Percentiles rank a stretch among this genome's conserved stretches.
Evolutionary conservation across 2,113 vertebrate genomes (phyloP).

Genomic region (Excalfactoria chinensis): DNA sequence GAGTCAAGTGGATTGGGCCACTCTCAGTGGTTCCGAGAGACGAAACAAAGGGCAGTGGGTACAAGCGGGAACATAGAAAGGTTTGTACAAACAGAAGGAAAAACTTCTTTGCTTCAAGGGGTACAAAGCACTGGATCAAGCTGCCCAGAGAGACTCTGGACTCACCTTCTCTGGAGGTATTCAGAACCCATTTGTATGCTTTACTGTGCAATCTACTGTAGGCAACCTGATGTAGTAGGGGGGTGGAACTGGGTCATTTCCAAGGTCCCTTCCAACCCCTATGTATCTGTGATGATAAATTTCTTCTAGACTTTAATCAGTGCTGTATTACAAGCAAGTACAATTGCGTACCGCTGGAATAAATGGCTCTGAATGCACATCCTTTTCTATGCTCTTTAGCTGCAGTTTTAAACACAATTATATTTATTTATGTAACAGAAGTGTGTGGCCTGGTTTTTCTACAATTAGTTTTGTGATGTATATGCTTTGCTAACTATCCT

Average conservation of each 20-base stretch:
- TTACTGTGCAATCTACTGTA: not conserved
- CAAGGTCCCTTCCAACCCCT: not conserved
- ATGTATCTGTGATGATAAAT: not conserved
- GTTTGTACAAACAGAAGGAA: not conserved
- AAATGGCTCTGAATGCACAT: not conserved
- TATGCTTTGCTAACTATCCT: accelerated
- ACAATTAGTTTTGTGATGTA: not conserved
- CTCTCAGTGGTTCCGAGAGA: not conserved
- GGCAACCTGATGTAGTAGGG: not conserved
- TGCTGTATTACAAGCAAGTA: not conserved
- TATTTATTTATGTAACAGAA: not conserved
- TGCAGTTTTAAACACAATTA: not conserved
- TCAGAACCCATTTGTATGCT: not conserved
- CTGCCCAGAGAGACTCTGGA: not conserved
- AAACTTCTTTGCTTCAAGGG: too few species aligned
- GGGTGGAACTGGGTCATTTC: too few species aligned
- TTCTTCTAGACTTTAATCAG: not conserved
- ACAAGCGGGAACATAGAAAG: not conserved
- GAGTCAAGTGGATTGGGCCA: too few species aligned
- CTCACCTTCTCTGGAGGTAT: not conserved
- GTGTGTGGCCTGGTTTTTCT: not conserved
- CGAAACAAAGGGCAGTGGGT: not conserved
- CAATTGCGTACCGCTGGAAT: not conserved
- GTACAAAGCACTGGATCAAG: not conserved
- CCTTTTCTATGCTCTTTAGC: not conserved